These are phyloP conservation scores for Pristionchus mayeri DNA, from an alignment of 2,888 invertebrate species.

Conservation along the genomic window DNA sequence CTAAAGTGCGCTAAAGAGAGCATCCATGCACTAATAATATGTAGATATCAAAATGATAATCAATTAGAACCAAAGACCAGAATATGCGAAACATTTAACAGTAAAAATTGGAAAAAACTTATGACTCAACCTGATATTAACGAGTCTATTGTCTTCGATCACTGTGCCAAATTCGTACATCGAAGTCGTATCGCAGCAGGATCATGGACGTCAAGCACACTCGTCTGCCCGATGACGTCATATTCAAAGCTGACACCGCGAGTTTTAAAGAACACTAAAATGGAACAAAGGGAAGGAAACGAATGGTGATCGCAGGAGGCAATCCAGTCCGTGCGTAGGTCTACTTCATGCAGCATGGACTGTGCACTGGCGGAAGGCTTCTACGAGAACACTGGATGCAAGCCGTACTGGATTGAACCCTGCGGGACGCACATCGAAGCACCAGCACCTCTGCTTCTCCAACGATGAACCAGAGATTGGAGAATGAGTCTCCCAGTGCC, in stretches of 20 bases:
- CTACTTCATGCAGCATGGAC: constrained; percentile 87
- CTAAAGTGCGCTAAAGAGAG: no score
- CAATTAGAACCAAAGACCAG: no score
- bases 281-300: background rate
- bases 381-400: constrained; percentile 82
- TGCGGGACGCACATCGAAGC: no score
- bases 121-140: no score
- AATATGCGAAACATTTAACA: no score
- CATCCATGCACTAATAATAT: no score
- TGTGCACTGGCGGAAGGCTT: constrained; percentile 88
- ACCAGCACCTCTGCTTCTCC: no score
- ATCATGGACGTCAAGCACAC: constrained; percentile 47
- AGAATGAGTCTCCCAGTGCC: constrained; percentile 76
- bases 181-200: background rate
- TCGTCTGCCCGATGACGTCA: background rate
- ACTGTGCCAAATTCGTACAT: no score
- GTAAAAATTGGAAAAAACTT: no score
- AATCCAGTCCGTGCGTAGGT: constrained; percentile 88
- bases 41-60: no score
- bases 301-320: constrained; percentile 81
- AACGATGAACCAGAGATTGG: no score
- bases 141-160: no score
- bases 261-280: background rate
- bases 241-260: background rate
- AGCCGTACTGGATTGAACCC: constrained; percentile 86